Evolutionary conservation across 1,140 invertebrate species (phyloP), one percentile per base, ranked within the genome.

Genomic region (Caligus rogercresseyi): DNA sequence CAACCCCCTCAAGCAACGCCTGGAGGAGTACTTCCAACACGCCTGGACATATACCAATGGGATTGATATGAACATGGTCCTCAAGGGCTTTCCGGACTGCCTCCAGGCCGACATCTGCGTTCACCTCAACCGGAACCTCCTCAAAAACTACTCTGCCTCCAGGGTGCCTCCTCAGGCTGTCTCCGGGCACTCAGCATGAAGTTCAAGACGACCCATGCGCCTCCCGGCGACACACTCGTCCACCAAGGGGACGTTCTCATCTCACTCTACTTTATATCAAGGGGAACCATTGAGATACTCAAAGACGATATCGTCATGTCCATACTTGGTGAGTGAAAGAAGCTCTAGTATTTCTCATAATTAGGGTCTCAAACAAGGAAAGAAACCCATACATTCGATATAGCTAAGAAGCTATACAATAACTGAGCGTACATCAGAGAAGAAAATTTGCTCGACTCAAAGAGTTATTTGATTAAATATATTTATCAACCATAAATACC

Each of bases 11-110:
- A 76, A 84, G 25, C 92, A 95, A 76, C 78, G 93, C 65, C 76
- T 98, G 65, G 92, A 98, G 73, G 94, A 98, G 72, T 98, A 97
- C 73, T 98, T 85, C 71, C 83, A 85, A 76, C 94, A 98, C 72
- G 89, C 92, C 1, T 98, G 94, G 93, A 88, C 89, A 3, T 98
- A 97, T 73, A 98, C 94, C 15, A 98, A 98, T 73, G 94, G 94
- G 31, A 97, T 98, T 65, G 92, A 98, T 72, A 96, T 95, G 82
- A 95, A 93, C 72, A 90, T 87, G 68, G 86, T 98, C 23, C 77
- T 98, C 31, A 98, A 97, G 78, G 93, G 92, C 52, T 98, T 97
- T 76, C 94, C 93, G 3, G 94, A 98, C 76, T 97, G 92, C 75
- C 81, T 98, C 54, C 93, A 98, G 77, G 94, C 93, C 26, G 95